Base-by-base conservation (phyloP, 2,797 vertebrate genomes). In the Heliangelus exortis region DNA sequence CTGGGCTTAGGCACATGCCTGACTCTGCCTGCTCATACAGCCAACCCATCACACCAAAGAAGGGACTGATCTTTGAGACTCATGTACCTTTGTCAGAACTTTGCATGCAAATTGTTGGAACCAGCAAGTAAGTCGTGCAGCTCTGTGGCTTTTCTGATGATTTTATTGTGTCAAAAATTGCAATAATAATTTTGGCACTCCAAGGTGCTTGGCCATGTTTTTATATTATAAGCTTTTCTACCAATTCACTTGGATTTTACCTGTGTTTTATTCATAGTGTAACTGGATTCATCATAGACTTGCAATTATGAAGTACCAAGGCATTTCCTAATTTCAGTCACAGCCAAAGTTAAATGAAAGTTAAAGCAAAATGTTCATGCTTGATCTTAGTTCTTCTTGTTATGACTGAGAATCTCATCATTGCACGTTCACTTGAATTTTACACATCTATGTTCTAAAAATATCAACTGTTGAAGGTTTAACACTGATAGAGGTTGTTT, bases 11-110 rank as follows among this genome's bases (percentile, higher is more conserved):
- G 8, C 50, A 14, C 29, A 29, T 47, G 51, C 21, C n/a, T 51
- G 3, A 7, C 13, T 75, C n/a, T 57, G 28, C 3, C 9, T 69
- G 47, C 66, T 58, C 0, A 0, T 57, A 3, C 0, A 1, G 9
- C 18, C 43, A 20, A 0, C 15, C 11, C 17, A 5, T 43, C 51
- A 6, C 4, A 17, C 12, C 26, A 7, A 73, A 84, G 54, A 23
- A 72, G 33, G 53, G 26, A 10, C 36, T 51, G n/a, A 12, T 34
- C 39, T 75, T 67, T 67, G 61, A 84, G 36, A 17, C 23, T 47
- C 26, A 3, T 1, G 0, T 29, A 31, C 22, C 31, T 87, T 47
- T 43, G 33, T 34, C 63, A 57, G 71, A 74, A 8, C 26, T 22
- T 48, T 36, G 36, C 19, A 3, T 23, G 15, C 8, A 12, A 9